phyloP scores from a whole-genome alignment of 2,113 vertebrate genomes.

The Vireo altiloquus region DNA sequence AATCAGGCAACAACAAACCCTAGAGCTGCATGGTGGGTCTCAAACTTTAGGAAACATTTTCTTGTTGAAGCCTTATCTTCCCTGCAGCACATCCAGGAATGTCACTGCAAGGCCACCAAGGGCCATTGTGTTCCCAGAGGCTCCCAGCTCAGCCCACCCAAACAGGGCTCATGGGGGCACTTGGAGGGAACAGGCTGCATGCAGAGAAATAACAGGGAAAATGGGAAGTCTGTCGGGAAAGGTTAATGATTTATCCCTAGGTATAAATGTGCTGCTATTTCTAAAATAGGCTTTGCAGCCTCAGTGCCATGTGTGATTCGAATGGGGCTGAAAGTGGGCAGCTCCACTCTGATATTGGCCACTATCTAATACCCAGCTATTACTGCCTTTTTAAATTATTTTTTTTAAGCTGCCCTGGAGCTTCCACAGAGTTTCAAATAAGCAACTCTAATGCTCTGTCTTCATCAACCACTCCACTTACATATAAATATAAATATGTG shows the following conservation, averaged over 20 bases:
- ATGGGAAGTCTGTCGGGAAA: neutral
- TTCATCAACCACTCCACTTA: neutral
- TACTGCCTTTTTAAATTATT: neutral
- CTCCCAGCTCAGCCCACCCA: neutral
- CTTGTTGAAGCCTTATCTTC: neutral
- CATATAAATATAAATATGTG: neutral
- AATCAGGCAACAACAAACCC: neutral
- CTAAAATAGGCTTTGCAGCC: neutral
- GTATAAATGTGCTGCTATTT: neutral
- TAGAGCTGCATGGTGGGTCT: fast-evolving
- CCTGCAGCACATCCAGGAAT: fast-evolving
- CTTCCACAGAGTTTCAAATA: conserved; percentile 28
- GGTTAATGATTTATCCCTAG: neutral
- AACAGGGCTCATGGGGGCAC: neutral
- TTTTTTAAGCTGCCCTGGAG: conserved; percentile 1
- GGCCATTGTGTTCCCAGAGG: neutral
- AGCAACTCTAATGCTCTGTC: conserved; percentile 26
- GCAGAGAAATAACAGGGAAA: neutral
- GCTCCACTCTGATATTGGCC: neutral
- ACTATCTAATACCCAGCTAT: neutral
- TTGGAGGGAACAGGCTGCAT: neutral
- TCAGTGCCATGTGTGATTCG: fast-evolving
- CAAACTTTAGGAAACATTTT: fast-evolving
- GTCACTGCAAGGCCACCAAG: neutral
- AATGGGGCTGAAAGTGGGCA: neutral